These are phyloP conservation scores for Rhadina sibilatrix DNA, from an alignment of 2,113 vertebrate genomes.

Conservation along the genomic window DNA sequence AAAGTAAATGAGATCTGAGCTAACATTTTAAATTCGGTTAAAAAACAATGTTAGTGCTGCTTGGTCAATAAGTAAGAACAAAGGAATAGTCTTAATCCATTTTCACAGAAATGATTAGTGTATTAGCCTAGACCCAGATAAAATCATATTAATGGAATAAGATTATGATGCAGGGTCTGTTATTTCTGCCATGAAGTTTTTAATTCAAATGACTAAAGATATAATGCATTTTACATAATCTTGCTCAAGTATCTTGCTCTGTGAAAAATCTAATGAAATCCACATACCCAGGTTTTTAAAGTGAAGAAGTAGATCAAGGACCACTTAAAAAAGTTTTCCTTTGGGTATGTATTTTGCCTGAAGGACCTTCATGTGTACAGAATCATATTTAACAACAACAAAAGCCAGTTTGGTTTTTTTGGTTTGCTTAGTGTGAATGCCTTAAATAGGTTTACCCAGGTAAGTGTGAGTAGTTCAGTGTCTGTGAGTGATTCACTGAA, in stretches of 20 bases:
- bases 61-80: background rate
- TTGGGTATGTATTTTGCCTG: background rate
- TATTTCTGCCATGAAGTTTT: background rate
- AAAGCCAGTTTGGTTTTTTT: background rate
- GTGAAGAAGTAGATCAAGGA: background rate
- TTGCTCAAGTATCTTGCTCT: background rate
- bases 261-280: background rate
- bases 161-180: background rate
- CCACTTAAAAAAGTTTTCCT: background rate
- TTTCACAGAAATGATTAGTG: background rate
- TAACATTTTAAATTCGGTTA: background rate
- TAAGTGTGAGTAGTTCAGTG: conserved; percentile 2
- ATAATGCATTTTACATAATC: background rate
- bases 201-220: background rate
- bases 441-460: background rate
- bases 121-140: background rate
- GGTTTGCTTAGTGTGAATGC: background rate
- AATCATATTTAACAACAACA: background rate
- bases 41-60: background rate
- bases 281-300: background rate
- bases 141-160: background rate
- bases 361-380: background rate
- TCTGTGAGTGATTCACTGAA: background rate
- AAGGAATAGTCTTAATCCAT: background rate
- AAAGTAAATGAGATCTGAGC: background rate